Base-by-base conservation (phyloP, 2,797 vertebrate species). In the Pygocentrus nattereri region DNA sequence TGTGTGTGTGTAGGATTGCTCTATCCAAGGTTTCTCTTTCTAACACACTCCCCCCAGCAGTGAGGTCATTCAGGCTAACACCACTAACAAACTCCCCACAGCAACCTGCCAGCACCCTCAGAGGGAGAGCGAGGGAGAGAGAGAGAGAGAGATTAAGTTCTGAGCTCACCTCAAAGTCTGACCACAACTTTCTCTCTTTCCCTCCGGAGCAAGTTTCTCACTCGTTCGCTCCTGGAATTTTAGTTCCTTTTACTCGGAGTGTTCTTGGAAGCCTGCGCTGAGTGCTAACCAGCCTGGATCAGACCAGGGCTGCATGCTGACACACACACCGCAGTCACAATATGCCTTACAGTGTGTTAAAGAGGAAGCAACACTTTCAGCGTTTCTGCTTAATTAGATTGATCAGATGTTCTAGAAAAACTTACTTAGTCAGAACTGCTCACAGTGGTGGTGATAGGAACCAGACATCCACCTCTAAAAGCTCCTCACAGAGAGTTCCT, bases 41-140 rank as follows among this genome's bases (percentile, higher is more conserved):
- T 80, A 68, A 49, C 49, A 30, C 69, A 47, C 38, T 73, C 61
- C 62, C 49, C 41, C 23, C 11, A 56, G 54, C 64, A 69, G 30
- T 82, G 65, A 76, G 59, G 62, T 84, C 61, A 56, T 54, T 79
- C 81, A 85, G 47, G 23, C 59, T 74, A 74, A 81, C 27, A 47
- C 31, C 27, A 72, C 65, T 75, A 78, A 76, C 78, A 71, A 62
- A 34, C 47, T 72, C 82, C 2, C 21, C 76, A 25, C 56, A 21
- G 58, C 82, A 67, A 67, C 10, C 16, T 38, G 30, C 18, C 62
- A 23, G 62, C 64, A 71, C 65, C 78, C 70, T 30, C 59, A 80
- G 73, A 61, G 34, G 64, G 65, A 41, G 7, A 67, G 64, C 41
- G 10, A n/a, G 21, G 16, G 54, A 25, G 56, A 25, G n/a, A 23